Evolutionary conservation across 1,140 invertebrate species (phyloP).

Genomic region (Colletes gigas): DNA sequence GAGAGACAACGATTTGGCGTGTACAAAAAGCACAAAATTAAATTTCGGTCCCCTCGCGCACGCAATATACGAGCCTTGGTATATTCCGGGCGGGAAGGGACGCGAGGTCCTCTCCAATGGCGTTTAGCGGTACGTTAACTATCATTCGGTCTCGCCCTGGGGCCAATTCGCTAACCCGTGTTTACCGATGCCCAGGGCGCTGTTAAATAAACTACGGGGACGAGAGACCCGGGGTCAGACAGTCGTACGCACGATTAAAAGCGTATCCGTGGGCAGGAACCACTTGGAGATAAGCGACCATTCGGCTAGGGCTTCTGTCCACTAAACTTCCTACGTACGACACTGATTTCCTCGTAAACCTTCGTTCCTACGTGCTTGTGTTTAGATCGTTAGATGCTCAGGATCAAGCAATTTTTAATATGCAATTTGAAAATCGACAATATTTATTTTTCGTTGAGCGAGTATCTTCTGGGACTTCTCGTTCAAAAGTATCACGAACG

Average conservation of each 20-base stretch:
- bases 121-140: constrained; percentile 81
- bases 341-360: no score
- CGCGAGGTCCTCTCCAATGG: constrained; percentile 76
- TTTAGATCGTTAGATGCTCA: no score
- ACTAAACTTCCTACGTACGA: no score
- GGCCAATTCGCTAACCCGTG: constrained; percentile 81
- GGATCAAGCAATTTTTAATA: no score
- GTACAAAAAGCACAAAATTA: constrained; percentile 81
- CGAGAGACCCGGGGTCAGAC: constrained; percentile 57
- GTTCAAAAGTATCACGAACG: no score
- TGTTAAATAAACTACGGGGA: constrained; percentile 80
- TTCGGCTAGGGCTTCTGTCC: background rate
- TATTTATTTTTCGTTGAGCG: no score
- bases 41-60: constrained; percentile 78
- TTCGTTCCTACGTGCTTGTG: no score
- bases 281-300: constrained; percentile 20
- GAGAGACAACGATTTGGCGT: constrained; percentile 72
- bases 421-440: no score
- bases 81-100: constrained; percentile 52
- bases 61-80: constrained; percentile 73
- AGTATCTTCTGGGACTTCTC: no score
- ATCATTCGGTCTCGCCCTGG: constrained; percentile 79
- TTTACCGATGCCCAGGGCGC: constrained; percentile 81
- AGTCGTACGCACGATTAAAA: constrained; percentile 65
- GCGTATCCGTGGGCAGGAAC: constrained; percentile 45